A percentile compares a stretch with the other conserved stretches of the same genome.
Evolutionary conservation across 2,113 vertebrate species (phyloP).

Genomic region (Gavialis gangeticus): DNA sequence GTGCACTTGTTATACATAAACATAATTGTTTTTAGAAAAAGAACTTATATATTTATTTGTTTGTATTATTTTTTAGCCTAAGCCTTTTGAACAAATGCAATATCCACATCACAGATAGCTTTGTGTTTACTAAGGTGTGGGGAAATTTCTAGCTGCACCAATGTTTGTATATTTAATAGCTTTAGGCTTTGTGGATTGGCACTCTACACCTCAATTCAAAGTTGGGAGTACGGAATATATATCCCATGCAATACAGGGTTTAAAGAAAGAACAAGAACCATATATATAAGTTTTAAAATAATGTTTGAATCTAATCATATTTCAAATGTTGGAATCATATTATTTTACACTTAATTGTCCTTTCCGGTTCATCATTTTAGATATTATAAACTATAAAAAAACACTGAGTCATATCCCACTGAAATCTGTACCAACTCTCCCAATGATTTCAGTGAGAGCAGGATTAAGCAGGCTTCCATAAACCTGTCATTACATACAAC

Average conservation of each 20-base stretch:
- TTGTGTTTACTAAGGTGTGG: not conserved
- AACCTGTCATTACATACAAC: not conserved
- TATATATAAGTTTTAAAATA: not conserved
- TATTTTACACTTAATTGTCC: not conserved
- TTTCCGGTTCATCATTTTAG: not conserved
- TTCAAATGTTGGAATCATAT: not conserved
- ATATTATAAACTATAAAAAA: not conserved
- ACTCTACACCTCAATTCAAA: not conserved
- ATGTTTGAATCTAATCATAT: not conserved
- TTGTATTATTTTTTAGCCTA: rapidly evolving
- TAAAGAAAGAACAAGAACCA: rapidly evolving
- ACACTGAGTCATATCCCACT: not conserved
- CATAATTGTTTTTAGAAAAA: not conserved
- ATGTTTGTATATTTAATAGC: not conserved
- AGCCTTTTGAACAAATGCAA: not conserved
- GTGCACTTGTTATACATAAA: not conserved
- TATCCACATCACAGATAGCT: not conserved
- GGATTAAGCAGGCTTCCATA: not conserved
- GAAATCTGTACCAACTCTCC: not conserved
- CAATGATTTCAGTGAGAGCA: not conserved
- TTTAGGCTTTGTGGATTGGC: not conserved
- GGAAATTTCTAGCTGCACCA: too few relatives aligned
- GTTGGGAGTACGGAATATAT: not conserved
- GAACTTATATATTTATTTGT: not conserved
- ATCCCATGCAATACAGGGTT: not conserved